These are phyloP conservation scores for Helicoverpa assulta DNA, from an alignment of 2,888 invertebrate genomes.

Conservation along the genomic window DNA sequence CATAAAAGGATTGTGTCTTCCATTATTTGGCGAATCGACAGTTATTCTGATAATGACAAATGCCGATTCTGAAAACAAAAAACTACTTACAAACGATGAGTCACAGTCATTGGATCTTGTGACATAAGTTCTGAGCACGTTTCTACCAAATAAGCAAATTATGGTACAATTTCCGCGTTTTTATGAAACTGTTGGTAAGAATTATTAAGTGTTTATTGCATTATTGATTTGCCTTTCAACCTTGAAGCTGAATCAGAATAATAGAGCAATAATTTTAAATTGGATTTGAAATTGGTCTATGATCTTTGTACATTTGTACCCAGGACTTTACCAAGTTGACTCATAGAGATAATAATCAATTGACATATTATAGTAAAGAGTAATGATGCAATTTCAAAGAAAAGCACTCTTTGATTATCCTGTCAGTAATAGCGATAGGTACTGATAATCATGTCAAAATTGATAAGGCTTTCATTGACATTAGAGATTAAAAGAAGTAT, in stretches of 20 bases:
- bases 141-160: slow-evolving; percentile 44
- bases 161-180: slow-evolving; percentile 44
- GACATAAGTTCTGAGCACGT: slow-evolving; percentile 31
- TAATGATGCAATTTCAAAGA: too few relatives aligned
- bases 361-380: too few relatives aligned
- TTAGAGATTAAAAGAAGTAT: background rate
- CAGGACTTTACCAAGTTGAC: too few relatives aligned
- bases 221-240: background rate
- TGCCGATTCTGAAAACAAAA: slow-evolving; percentile 43
- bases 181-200: slow-evolving; percentile 14
- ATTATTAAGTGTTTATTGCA: background rate
- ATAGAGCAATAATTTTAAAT: background rate
- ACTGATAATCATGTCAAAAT: background rate
- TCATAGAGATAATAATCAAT: too few relatives aligned
- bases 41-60: slow-evolving; percentile 23
- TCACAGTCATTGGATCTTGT: slow-evolving; percentile 25
- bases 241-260: background rate
- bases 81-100: slow-evolving; percentile 37
- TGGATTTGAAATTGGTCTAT: background rate
- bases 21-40: slow-evolving; percentile 32
- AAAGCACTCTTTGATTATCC: background rate
- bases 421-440: background rate
- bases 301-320: too few relatives aligned
- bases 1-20: slow-evolving; percentile 23
- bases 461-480: background rate